phyloP scores from a whole-genome alignment of 2,797 vertebrate genomes.

The Gymnopithys bicolor region DNA sequence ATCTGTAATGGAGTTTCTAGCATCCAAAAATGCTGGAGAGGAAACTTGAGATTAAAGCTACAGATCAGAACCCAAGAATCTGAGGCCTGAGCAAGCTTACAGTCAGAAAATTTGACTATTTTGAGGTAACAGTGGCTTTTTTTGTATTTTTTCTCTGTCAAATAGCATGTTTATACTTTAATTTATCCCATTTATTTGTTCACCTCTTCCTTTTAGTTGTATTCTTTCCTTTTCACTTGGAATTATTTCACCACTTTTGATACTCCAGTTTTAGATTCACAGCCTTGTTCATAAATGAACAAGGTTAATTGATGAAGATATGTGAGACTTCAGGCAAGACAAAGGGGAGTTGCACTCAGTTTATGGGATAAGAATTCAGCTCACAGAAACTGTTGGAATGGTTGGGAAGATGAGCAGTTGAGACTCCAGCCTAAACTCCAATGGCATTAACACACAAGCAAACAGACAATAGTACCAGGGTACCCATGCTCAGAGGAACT shows the following conservation, averaged over 20 bases:
- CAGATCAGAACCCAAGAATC: not conserved
- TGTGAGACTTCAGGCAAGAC: not conserved
- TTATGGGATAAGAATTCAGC: not conserved
- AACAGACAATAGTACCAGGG: not conserved
- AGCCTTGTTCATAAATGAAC: not conserved
- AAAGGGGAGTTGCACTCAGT: not conserved
- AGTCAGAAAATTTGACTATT: not conserved
- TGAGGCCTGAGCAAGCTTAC: not conserved
- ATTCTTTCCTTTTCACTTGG: not conserved
- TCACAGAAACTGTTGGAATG: not conserved
- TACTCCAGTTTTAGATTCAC: not conserved
- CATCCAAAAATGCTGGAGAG: slow-evolving; percentile 14
- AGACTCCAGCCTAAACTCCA: not conserved
- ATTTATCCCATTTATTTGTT: not conserved
- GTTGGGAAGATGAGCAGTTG: not conserved
- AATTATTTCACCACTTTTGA: not conserved
- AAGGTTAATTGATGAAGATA: not conserved
- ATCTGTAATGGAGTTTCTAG: slow-evolving; percentile 40
- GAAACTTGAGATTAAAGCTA: slow-evolving; percentile 30
- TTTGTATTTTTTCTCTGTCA: not conserved
- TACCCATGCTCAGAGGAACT: not conserved
- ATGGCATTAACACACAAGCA: not conserved
- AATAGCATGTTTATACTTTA: not conserved
- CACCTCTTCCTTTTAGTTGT: not conserved
- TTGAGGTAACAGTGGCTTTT: not conserved